Conservation (phyloP, 2,888 invertebrate species). For the Drosophila formosana region DNA sequence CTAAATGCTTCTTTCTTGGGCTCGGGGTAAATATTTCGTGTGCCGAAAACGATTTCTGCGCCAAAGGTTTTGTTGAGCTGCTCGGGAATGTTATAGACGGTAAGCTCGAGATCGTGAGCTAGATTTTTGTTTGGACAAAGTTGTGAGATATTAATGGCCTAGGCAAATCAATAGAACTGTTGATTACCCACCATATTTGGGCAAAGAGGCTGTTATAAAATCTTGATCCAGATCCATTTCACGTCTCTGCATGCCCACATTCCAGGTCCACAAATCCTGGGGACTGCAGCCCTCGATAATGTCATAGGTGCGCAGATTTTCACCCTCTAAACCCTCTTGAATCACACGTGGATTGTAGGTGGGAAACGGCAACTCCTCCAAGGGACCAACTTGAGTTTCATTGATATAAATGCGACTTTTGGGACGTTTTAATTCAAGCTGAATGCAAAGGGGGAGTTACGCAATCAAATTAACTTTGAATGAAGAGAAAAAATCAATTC, state of each 20-base stretch:
- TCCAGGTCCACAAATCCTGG: constrained; percentile 82
- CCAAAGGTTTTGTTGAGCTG: constrained; percentile 81
- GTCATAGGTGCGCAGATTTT: constrained; percentile 69
- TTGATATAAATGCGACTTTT: constrained; percentile 83
- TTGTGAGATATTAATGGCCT: constrained; percentile 37
- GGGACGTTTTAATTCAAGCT: constrained; percentile 82
- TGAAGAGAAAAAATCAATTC: background rate
- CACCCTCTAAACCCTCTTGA: constrained; percentile 77
- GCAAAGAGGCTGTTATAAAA: constrained; percentile 63
- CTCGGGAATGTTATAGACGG: constrained; percentile 75
- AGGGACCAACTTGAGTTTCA: constrained; percentile 71
- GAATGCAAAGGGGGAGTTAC: background rate
- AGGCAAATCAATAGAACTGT: background rate
- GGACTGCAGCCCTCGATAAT: constrained; percentile 71
- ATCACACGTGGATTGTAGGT: constrained; percentile 83
- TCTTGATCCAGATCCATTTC: constrained; percentile 74
- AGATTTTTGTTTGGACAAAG: constrained; percentile 14
- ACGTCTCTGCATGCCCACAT: constrained; percentile 68
- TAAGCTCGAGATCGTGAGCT: constrained; percentile 69
- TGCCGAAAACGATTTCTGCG: constrained; percentile 79
- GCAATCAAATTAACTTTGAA: background rate
- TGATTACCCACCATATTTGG: constrained; percentile 72
- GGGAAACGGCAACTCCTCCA: constrained; percentile 73
- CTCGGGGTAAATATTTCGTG: constrained; percentile 64
- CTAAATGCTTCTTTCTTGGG: constrained; percentile 41